Evolutionary conservation across 2,113 vertebrate genomes (phyloP), one percentile per base, ranked within the genome.

Genomic region (Mustela nigripes): DNA sequence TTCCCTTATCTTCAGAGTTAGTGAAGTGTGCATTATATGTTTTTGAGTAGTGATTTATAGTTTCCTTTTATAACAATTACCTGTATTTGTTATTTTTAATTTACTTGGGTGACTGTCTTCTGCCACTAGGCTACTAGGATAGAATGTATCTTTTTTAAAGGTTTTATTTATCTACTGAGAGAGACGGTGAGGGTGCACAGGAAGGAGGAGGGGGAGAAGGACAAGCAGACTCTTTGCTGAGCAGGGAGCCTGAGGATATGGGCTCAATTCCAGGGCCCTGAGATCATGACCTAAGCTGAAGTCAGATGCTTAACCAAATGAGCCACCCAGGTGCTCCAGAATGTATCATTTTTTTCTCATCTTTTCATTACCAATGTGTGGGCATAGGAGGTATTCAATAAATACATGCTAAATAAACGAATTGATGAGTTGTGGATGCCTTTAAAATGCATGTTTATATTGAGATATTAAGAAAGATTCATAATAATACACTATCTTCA

Each of bases 1-100:
- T 93, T n/a, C 10, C 9, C 9, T 58, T 42, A 71, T 33, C 6
- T 94, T 94, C 74, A 33, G 95, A 95, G 84, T 79, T 94, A 73
- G 4, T 84, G 21, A 91, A 1, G 3, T 80, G 1, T 63, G 39
- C 45, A 58, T 33, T 58, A 67, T 11, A 14, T 58, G 24, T 85
- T 36, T 42, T 42, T 76, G 76, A 45, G 26, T 50, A 76, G 11
- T 39, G 85, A 19, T 81, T 86, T 60, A n/a, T 67, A 74, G 15
- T 79, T 94, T 53, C 9, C 7, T 82, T 93, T 69, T 56, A 91
- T 42, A 67, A 62, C 0, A 8, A 45, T 48, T 33, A n/a, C 45
- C 16, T 73, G 11, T n/a, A 69, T 73, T 78, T 91, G 83, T 22
- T 76, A 53, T 71, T 95, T 71, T 82, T 28, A 6, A 83, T 58